Evolutionary conservation across 2,797 vertebrate species (phyloP), one percentile per base, ranked within the genome.

Genomic region (Molossus alvarezi): DNA sequence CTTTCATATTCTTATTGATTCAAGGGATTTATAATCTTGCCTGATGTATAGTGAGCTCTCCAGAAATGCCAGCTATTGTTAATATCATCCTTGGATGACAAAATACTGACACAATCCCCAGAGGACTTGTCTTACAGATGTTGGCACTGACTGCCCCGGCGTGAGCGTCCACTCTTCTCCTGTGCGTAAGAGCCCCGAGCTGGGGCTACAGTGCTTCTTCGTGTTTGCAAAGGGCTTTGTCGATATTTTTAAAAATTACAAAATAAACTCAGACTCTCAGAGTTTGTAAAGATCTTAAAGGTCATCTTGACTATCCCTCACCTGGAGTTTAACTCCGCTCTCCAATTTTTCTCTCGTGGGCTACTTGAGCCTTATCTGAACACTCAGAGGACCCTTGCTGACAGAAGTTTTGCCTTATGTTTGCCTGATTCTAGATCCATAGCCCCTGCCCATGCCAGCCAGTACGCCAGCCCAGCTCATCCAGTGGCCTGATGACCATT

Each of bases 181-280:
- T 75, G 9, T 90, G 94, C 88, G 93, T 80, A 95, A 93, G 15
- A 79, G 27, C 72, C 51, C 2, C 62, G 37, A 33, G 29, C 94
- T 55, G 21, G 29, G 51, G 23, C 82, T 86, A 3, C 17, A 23
- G 9, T 18, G 15, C 29, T 75, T 89, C 41, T 6, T 45, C 55
- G 2, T 95, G 41, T 95, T 97, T 97, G 76, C 83, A 84, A 76
- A 94, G 48, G 76, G 48, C 60, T 96, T 91, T 90, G 60, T 51
- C 88, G 27, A 25, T 87, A 72, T 89, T 69, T 76, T 58, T 82
- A 93, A 91, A 65, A 94, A 87, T 92, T 87, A 89, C n/a, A 69
- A 57, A 91, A 51, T 76, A 83, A 84, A 55, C 1, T 13, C 72
- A 45, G 75, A n/a, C 62, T 73, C 76, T 45, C 23, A 3, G 45